These are phyloP conservation scores for Oreortyx pictus DNA, from an alignment of 2,797 vertebrate genomes.

Conservation along the genomic window DNA sequence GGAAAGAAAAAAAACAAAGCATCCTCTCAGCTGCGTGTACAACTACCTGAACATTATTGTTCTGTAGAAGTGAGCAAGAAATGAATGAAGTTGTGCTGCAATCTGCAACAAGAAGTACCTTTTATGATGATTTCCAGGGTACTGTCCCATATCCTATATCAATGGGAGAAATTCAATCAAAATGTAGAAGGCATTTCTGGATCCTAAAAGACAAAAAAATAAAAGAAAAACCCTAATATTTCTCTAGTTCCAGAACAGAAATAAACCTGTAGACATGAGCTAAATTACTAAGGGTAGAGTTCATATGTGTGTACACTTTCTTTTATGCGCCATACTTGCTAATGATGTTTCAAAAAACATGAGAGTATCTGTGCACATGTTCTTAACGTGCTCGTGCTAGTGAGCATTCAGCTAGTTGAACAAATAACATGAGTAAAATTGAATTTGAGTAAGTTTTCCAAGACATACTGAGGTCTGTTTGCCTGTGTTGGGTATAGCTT, in stretches of 20 bases:
- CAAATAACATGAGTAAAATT: background rate
- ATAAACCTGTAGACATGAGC: background rate
- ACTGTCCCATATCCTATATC: background rate
- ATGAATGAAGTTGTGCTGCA: background rate
- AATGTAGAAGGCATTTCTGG: background rate
- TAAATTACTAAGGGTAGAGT: background rate
- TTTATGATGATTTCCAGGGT: background rate
- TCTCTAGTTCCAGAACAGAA: background rate
- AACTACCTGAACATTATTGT: background rate
- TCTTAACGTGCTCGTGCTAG: fast-evolving
- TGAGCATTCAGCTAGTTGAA: background rate
- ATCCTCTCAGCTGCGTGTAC: background rate
- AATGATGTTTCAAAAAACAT: too few relatives aligned
- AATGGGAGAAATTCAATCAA: background rate
- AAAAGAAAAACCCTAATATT: fast-evolving
- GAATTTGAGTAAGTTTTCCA: background rate
- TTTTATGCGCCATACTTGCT: too few relatives aligned
- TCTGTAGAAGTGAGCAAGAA: background rate
- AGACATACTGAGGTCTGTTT: background rate
- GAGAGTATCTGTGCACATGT: background rate
- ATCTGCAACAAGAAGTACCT: background rate
- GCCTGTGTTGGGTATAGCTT: background rate
- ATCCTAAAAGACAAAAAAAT: background rate
- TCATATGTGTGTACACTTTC: background rate
- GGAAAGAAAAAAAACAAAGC: background rate